Conservation (phyloP, 23 tunicate genomes). For the Ciona savignyi region DNA sequence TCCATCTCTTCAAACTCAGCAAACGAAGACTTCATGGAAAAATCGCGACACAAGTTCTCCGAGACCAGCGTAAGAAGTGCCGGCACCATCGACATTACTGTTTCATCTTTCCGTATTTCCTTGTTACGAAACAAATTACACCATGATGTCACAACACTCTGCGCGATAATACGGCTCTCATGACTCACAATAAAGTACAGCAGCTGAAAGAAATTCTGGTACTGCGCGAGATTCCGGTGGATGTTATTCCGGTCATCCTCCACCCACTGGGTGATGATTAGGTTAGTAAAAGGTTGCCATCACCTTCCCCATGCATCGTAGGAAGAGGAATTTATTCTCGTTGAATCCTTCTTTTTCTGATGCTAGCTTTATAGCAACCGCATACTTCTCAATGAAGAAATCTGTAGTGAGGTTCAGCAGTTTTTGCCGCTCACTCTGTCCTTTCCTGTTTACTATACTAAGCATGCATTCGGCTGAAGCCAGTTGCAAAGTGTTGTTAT, state of each 20-base stretch:
- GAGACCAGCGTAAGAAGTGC: constrained; percentile 27
- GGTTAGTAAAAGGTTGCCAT: constrained; percentile 10
- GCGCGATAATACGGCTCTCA: constrained; percentile 30
- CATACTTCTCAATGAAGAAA: constrained; percentile 17
- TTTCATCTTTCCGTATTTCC: constrained; percentile 26
- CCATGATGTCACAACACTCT: constrained; percentile 20
- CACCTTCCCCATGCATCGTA: constrained; percentile 34
- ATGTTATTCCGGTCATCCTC: constrained; percentile 11
- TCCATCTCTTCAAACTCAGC: constrained; percentile 39
- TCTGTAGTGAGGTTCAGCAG: constrained; percentile 33
- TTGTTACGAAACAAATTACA: constrained; percentile 21
- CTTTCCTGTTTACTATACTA: constrained; percentile 43
- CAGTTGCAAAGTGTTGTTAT: constrained; percentile 15
- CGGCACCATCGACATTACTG: constrained; percentile 13
- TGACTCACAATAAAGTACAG: constrained; percentile 27
- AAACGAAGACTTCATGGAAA: background rate
- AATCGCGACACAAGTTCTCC: constrained; percentile 7
- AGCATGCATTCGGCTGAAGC: constrained; percentile 64
- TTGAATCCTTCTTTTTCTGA: constrained; percentile 7
- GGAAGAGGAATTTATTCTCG: constrained; percentile 25
- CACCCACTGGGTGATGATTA: constrained; percentile 25
- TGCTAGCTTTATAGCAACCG: constrained; percentile 1
- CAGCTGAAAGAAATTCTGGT: constrained; percentile 39
- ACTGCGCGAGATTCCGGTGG: constrained; percentile 5
- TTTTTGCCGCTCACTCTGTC: constrained; percentile 29